Percentiles rank a stretch among this genome's conserved stretches.
phyloP scores from a whole-genome alignment of 2,113 vertebrate species.

The Narcine bancroftii region DNA sequence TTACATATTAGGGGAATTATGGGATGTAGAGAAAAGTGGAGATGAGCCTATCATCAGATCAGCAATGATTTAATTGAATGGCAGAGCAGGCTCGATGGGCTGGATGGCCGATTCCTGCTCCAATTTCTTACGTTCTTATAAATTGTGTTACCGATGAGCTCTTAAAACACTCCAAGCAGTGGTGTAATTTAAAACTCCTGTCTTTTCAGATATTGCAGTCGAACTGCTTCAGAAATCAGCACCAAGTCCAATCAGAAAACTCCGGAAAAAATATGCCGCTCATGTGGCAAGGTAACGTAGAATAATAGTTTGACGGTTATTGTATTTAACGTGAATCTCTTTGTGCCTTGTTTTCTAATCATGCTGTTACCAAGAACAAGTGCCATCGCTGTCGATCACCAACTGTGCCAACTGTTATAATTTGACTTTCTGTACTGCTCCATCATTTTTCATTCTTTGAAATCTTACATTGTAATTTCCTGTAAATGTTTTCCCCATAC shows the following conservation, averaged over 20 bases:
- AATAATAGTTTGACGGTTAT: neutral
- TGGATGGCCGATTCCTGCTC: no score
- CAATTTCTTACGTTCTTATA: no score
- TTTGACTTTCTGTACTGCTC: neutral
- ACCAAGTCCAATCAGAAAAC: slow-evolving; percentile 85
- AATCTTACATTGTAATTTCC: neutral
- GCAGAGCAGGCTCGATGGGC: no score
- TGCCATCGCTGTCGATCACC: neutral
- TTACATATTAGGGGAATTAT: no score
- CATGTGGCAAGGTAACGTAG: slow-evolving; percentile 80
- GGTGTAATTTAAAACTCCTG: slow-evolving; percentile 19
- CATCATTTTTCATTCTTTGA: neutral
- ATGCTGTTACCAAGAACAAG: neutral
- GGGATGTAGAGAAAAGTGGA: no score
- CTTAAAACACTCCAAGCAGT: neutral
- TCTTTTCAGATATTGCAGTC: slow-evolving; percentile 83
- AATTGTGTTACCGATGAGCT: neutral
- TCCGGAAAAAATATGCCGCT: slow-evolving; percentile 91
- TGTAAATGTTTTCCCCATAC: neutral
- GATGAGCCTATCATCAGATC: no score
- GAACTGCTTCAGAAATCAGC: slow-evolving; percentile 94
- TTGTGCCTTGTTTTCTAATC: neutral
- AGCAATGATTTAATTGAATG: no score
- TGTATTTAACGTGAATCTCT: neutral
- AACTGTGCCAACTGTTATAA: neutral